Conservation (phyloP, 2,888 invertebrate species). For the Dicyrtoma fusca region DNA sequence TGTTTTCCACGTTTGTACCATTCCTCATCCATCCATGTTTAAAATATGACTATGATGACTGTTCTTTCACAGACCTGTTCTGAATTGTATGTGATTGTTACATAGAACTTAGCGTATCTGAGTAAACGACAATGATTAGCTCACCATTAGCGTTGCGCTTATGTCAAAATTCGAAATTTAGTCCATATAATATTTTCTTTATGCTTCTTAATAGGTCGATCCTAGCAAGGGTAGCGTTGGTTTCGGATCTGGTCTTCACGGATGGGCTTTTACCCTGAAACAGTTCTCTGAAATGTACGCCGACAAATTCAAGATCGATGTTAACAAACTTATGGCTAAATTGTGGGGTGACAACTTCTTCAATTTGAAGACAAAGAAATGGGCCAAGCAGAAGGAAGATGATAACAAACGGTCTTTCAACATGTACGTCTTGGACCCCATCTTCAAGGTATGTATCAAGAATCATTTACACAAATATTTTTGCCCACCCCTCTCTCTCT, state of each 20-base stretch:
- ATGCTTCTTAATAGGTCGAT: constrained; percentile 68
- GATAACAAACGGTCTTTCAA: constrained; percentile 97
- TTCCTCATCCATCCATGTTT: background rate
- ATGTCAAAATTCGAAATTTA: background rate
- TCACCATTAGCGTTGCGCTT: background rate
- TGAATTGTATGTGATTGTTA: constrained; percentile 48
- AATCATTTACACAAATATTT: constrained; percentile 10
- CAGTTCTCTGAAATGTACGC: constrained; percentile 99
- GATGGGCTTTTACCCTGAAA: constrained; percentile 99
- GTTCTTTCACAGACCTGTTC: constrained; percentile 57
- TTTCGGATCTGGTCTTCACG: constrained; percentile 99
- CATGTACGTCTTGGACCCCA: constrained; percentile 98
- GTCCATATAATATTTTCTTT: background rate
- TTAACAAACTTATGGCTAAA: constrained; percentile 93
- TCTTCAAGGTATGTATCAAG: constrained; percentile 78
- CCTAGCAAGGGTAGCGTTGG: constrained; percentile 99
- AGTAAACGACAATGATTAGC: constrained; percentile 11
- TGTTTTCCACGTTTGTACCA: background rate
- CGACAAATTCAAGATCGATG: constrained; percentile 97
- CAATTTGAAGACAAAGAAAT: constrained; percentile 96
- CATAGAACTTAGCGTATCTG: constrained; percentile 56
- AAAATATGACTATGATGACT: constrained; percentile 48
- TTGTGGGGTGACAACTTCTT: constrained; percentile 99
- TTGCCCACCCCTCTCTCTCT: background rate
- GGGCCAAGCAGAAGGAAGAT: constrained; percentile 87